These are phyloP conservation scores for Sparus aurata DNA, from an alignment of 2,797 vertebrate genomes.

Conservation along the genomic window DNA sequence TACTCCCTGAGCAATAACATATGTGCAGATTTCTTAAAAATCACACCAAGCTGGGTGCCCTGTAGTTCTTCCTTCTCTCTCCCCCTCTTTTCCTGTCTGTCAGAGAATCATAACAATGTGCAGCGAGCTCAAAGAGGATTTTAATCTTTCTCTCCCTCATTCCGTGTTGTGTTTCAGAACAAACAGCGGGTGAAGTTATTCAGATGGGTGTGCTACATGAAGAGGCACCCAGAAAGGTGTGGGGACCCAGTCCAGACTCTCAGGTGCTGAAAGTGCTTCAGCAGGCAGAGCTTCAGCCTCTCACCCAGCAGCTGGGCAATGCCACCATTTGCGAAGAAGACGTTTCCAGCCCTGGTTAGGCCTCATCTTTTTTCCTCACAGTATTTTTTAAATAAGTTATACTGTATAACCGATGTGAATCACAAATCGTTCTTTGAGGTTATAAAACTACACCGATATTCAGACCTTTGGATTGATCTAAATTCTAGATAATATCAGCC, in stretches of 20 bases:
- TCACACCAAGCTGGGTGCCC: background rate
- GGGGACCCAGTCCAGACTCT: conserved; percentile 89
- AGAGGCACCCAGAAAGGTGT: conserved; percentile 88
- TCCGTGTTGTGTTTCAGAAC: conserved; percentile 74
- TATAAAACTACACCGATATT: no score
- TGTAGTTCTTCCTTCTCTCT: no score
- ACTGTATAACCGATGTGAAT: no score
- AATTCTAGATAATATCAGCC: no score
- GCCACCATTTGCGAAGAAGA: conserved; percentile 63
- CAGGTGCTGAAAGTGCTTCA: conserved; percentile 90
- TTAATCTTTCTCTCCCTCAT: background rate
- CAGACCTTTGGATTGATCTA: no score
- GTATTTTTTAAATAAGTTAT: no score
- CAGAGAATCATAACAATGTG: background rate
- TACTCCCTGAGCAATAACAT: background rate
- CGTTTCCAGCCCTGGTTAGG: conserved; percentile 48
- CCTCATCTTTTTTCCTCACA: background rate
- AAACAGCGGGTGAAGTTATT: conserved; percentile 89
- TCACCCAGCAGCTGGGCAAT: conserved; percentile 87
- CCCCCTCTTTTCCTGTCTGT: no score
- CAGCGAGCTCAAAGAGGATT: no score
- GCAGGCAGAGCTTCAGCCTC: conserved; percentile 91
- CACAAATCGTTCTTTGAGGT: no score
- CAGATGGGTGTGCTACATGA: conserved; percentile 82
- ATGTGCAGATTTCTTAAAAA: background rate